Base-by-base conservation (phyloP, 2,113 vertebrate species). In the Oophaga pumilio region DNA sequence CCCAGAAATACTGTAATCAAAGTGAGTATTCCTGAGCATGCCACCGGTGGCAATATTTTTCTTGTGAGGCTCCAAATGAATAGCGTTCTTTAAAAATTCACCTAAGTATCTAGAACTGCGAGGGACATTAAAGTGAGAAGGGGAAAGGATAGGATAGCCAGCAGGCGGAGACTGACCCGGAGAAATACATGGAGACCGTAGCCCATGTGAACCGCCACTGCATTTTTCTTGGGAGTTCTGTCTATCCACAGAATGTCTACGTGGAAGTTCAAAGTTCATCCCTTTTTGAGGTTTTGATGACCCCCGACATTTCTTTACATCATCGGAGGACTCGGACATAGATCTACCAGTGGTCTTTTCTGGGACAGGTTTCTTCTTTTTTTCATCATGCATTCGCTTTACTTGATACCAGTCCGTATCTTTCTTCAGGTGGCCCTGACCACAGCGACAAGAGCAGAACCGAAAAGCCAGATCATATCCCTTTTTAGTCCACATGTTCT, bases 401-500 rank as follows among this genome's bases (percentile, higher is more conserved):
- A 98, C 97, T 93, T 97, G 98, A 90, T 99, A 99, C 98, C 98
- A 99, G 93, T 99, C 98, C 0, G 98, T 99, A 94, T 99, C 98
- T 89, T 99, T 99, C 93, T 98, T 99, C 4, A 99, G 90, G 90
- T 99, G 98, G 28, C 98, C 98, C 91, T 99, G 97, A 3, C 98
- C 98, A 0, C 98, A 99, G 62, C 98, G 97, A 91, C 98, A 99
- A 71, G 98, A 99, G 91, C 98, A 99, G 93, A 99, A 99, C 82
- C 98, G 95, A 91, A 99, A 99, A 89, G 98, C 98, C 90, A 99
- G 91, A 92, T 99, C 98, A 0, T 99, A 99, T 76, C 98, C 98
- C 89, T 99, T 99, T 94, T 99, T 99, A 74, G 98, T 99, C 98
- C 98, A 99, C 98, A 99, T 99, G 93, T 99, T 99, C 92, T 99